Conservation (phyloP, 2,888 invertebrate genomes). For the Cordilura impudica region DNA sequence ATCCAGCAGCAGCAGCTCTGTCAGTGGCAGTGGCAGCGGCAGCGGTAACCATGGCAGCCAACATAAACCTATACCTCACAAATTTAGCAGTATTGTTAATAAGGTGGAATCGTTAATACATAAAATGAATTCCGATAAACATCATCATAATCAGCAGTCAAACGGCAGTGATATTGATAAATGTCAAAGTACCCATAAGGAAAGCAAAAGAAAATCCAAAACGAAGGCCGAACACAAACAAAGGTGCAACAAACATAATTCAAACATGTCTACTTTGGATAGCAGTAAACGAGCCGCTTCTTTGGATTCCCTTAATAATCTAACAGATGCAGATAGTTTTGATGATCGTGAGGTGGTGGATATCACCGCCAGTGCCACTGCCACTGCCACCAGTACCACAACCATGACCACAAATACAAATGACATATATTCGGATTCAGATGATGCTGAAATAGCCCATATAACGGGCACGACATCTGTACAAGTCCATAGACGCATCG, state of each 20-base stretch:
- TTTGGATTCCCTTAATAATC: conserved; percentile 84
- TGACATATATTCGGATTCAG: conserved; percentile 81
- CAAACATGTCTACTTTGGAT: not conserved
- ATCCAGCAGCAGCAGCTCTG: conserved; percentile 29
- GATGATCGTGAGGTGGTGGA: conserved; percentile 73
- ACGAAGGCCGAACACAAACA: not conserved
- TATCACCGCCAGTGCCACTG: conserved; percentile 71
- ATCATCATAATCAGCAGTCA: conserved; percentile 3
- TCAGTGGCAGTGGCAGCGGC: conserved; percentile 41
- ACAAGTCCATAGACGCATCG: conserved; percentile 74
- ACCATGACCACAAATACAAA: conserved; percentile 73
- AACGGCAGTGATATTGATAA: conserved; percentile 11
- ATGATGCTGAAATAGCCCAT: conserved; percentile 82
- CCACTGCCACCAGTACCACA: not conserved
- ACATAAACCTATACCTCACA: conserved; percentile 63
- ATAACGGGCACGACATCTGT: conserved; percentile 76
- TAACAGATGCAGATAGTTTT: conserved; percentile 81
- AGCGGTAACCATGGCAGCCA: conserved; percentile 12
- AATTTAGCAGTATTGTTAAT: conserved; percentile 75
- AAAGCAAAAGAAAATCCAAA: conserved; percentile 32
- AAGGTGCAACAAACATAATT: conserved; percentile 18
- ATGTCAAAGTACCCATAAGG: conserved; percentile 2
- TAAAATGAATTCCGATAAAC: conserved; percentile 74
- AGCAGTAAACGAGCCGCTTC: conserved; percentile 77
- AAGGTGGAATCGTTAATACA: conserved; percentile 74